Percentiles rank a stretch among this genome's conserved stretches.
These are phyloP conservation scores for Tupaia chinensis DNA, from an alignment of 2,113 vertebrate species.

Conservation along the genomic window DNA sequence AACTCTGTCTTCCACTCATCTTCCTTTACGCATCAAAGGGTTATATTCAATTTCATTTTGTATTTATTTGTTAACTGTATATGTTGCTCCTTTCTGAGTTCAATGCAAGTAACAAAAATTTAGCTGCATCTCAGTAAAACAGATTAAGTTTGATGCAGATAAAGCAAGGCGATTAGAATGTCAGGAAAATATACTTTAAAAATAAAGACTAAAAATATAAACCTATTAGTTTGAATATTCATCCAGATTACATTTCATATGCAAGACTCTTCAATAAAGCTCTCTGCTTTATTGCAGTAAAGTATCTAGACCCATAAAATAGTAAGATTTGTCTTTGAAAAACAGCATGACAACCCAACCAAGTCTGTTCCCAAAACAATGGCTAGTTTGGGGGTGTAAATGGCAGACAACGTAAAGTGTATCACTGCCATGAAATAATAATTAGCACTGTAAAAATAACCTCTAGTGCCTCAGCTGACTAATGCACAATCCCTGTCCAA, in stretches of 20 bases:
- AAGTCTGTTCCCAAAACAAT: conserved; percentile 59
- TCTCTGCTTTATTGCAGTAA: neutral
- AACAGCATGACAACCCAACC: neutral
- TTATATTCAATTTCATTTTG: conserved; percentile 58
- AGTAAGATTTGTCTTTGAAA: neutral
- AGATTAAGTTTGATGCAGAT: conserved; percentile 50
- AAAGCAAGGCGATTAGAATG: conserved; percentile 34
- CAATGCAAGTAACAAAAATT: conserved; percentile 17
- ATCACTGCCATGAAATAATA: conserved; percentile 50
- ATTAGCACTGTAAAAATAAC: conserved; percentile 15
- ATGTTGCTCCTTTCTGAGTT: conserved; percentile 23
- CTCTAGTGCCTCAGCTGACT: conserved; percentile 22
- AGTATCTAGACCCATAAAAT: conserved; percentile 51
- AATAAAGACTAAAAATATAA: conserved; percentile 77
- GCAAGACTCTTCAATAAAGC: conserved; percentile 43
- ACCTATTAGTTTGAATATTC: conserved; percentile 59
- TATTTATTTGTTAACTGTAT: conserved; percentile 58
- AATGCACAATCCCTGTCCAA: neutral
- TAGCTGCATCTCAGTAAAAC: conserved; percentile 8
- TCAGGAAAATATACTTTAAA: conserved; percentile 74
- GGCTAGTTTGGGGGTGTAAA: conserved; percentile 56
- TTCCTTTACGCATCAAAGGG: conserved; percentile 68
- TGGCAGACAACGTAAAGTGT: neutral
- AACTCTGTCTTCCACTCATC: conserved; percentile 79
- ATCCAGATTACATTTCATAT: conserved; percentile 32